Percentiles rank a stretch among this genome's conserved stretches.
Evolutionary conservation across 2,888 invertebrate genomes (phyloP).

Genomic region (Beris morrisii): DNA sequence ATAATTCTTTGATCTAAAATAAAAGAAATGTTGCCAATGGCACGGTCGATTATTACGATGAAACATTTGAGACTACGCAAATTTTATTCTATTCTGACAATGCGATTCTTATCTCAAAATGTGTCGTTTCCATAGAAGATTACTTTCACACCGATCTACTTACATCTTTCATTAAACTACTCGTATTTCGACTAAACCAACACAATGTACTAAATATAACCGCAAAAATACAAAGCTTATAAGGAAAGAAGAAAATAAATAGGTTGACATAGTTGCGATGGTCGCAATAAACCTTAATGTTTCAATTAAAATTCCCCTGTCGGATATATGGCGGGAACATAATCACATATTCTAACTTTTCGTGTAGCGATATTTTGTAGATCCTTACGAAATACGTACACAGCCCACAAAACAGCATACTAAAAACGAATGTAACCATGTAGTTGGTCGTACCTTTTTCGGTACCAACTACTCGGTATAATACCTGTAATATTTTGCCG

Average conservation of each 20-base stretch:
- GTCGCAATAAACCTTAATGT: constrained; percentile 50
- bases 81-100: too few species aligned
- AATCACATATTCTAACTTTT: constrained; percentile 25
- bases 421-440: constrained; percentile 14
- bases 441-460: constrained; percentile 4
- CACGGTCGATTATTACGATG: too few species aligned
- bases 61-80: too few species aligned
- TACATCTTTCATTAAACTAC: too few species aligned
- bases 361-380: neutral
- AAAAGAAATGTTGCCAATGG: too few species aligned
- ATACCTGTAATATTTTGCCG: constrained; percentile 17
- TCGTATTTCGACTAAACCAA: too few species aligned
- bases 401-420: constrained; percentile 7
- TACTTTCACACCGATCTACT: too few species aligned
- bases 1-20: too few species aligned
- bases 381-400: neutral
- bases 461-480: constrained; percentile 10
- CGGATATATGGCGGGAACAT: constrained; percentile 37
- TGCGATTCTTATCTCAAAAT: too few species aligned
- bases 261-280: constrained; percentile 26
- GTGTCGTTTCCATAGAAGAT: too few species aligned
- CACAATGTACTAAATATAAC: too few species aligned
- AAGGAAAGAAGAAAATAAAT: constrained; percentile 14
- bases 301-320: constrained; percentile 49
- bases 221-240: too few species aligned